Percentiles rank a stretch among this genome's conserved stretches.
phyloP scores from a whole-genome alignment of 2,797 vertebrate species.

The Setipinna tenuifilis region DNA sequence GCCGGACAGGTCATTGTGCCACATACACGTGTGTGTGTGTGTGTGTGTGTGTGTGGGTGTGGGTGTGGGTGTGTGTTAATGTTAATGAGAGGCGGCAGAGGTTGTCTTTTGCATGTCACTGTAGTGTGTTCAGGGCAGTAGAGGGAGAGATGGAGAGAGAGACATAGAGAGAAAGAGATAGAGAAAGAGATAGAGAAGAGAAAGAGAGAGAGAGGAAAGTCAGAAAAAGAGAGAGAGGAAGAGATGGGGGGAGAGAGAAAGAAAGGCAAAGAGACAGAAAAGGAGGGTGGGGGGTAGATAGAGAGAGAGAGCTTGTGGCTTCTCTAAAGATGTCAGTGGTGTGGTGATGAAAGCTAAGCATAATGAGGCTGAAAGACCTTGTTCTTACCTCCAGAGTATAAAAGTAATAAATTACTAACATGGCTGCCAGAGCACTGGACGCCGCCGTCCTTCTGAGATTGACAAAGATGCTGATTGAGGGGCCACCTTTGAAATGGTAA shows the following conservation, averaged over 20 bases:
- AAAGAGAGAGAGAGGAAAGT: too few species aligned
- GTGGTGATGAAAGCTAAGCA: conserved; percentile 69
- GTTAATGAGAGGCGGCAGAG: conserved; percentile 24
- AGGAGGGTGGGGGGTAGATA: not conserved
- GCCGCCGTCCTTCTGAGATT: conserved; percentile 52
- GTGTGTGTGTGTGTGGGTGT: conserved; percentile 37
- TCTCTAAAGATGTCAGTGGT: conserved; percentile 71
- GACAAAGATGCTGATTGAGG: conserved; percentile 59
- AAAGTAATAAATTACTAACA: conserved; percentile 58
- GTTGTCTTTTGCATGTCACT: conserved; percentile 29
- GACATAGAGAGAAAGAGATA: not conserved
- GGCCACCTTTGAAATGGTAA: conserved; percentile 71
- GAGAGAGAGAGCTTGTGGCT: conserved; percentile 32
- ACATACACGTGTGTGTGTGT: not conserved
- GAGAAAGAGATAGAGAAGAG: conserved; percentile 17
- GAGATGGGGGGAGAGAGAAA: conserved; percentile 16
- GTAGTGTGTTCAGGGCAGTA: conserved; percentile 25
- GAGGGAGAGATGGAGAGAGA: conserved; percentile 25
- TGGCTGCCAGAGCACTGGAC: conserved; percentile 50
- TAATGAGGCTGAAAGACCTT: conserved; percentile 75
- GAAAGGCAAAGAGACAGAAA: too few species aligned
- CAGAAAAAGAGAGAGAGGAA: too few species aligned
- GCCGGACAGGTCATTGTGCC: not conserved
- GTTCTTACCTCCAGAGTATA: conserved; percentile 73
- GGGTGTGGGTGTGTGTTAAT: conserved; percentile 31